A percentile compares a stretch with the other conserved stretches of the same genome.
phyloP scores from a whole-genome alignment of 2,888 invertebrate species.

The Dyspetes luteomarginatus region DNA sequence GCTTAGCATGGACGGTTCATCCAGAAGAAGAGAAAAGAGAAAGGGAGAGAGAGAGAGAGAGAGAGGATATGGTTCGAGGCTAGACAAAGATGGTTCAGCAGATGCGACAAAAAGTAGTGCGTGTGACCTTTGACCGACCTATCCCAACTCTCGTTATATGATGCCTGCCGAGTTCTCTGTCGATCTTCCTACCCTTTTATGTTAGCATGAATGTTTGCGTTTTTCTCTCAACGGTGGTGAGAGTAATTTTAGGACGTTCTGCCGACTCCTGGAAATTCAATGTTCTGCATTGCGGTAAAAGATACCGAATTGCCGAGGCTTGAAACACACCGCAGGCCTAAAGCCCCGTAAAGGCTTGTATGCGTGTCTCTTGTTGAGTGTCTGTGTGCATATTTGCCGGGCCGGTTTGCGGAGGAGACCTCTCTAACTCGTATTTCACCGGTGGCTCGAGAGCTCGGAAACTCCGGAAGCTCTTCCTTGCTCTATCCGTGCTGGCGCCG shows the following conservation, averaged over 20 bases:
- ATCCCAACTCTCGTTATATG: constrained; percentile 60
- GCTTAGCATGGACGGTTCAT: constrained; percentile 1
- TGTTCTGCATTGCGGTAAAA: constrained; percentile 77
- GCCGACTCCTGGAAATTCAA: constrained; percentile 69
- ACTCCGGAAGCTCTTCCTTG: constrained; percentile 40
- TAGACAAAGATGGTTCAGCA: constrained; percentile 57
- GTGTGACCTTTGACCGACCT: constrained; percentile 57
- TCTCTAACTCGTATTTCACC: constrained; percentile 71
- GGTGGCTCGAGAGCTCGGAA: constrained; percentile 50
- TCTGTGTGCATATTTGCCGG: constrained; percentile 14
- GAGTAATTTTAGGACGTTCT: constrained; percentile 13
- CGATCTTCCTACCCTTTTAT: not conserved
- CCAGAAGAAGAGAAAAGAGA: not conserved
- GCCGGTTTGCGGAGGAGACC: constrained; percentile 7
- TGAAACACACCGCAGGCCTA: constrained; percentile 66
- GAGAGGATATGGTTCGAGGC: not conserved
- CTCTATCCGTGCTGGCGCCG: constrained; percentile 9
- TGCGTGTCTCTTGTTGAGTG: not conserved
- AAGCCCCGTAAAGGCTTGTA: constrained; percentile 55
- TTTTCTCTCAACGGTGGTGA: constrained; percentile 38
- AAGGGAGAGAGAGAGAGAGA: no score
- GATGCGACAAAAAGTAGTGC: constrained; percentile 49
- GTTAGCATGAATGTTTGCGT: constrained; percentile 9
- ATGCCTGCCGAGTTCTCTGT: constrained; percentile 20
- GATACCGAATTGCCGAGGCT: constrained; percentile 68